Evolutionary conservation across 2,888 invertebrate species (phyloP).

Genomic region (Drosophila tanythrix): DNA sequence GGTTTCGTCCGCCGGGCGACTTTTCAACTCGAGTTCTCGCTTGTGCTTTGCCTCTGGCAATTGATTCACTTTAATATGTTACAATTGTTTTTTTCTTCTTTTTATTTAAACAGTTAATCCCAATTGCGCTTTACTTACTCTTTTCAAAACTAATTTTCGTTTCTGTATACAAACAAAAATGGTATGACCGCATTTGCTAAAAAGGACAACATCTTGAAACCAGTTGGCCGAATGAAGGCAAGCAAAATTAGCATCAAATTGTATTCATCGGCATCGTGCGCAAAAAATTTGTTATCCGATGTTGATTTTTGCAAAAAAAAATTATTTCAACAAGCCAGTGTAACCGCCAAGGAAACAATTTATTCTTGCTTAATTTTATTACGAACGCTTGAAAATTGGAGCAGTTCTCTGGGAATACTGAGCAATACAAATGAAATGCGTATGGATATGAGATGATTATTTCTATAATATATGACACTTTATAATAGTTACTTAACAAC

Average conservation of each 20-base stretch:
- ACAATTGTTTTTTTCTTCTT: neutral
- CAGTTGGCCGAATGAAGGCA: neutral
- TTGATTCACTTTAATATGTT: neutral
- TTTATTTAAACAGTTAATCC: neutral
- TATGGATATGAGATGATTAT: neutral
- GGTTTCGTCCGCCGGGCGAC: neutral
- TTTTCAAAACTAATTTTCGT: neutral
- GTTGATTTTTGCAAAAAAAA: neutral
- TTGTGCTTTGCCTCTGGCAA: neutral
- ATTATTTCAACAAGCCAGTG: neutral
- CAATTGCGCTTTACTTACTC: neutral
- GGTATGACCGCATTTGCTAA: neutral
- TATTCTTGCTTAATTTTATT: neutral
- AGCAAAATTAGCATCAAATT: neutral
- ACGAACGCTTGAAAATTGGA: neutral
- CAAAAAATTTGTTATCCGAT: neutral
- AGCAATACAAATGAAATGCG: neutral
- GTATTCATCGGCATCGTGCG: neutral
- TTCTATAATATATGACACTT: neutral
- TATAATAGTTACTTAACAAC: neutral
- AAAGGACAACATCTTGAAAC: neutral
- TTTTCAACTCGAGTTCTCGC: neutral
- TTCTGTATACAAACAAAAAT: conserved; percentile 5
- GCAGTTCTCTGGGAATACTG: neutral
- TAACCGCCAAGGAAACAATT: neutral